Evolutionary conservation across 1,140 invertebrate species (phyloP), one percentile per base, ranked within the genome.

Genomic region (Rhopalosiphum maidis): DNA sequence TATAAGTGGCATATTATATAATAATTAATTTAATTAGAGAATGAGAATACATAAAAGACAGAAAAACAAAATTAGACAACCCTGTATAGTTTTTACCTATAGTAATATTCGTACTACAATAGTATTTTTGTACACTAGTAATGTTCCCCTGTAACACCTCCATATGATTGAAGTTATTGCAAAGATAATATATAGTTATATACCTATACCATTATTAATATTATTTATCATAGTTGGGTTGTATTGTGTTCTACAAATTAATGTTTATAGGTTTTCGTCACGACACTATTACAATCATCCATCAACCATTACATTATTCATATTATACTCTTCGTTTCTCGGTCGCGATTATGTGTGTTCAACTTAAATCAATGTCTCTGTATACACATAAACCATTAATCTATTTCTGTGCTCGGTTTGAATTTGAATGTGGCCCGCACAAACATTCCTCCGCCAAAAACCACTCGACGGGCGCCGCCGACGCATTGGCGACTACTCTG

Each of bases 331-430:
- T 41, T 43, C 23, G 83, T 43, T 41, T 43, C 21, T 85, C 83
- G 23, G 83, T 85, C 37, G 41, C 23, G 37, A 25, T 85, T 43
- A 23, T 11, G 83, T 25, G 37, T 23, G 37, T 43, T 11, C 83
- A 35, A 48, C 86, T 51, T 48, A 87, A 87, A 87, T 87, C 86
- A 30, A 87, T 48, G 86, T 51, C 18, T 87, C 86, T 46, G 18
- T n/a, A n/a, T n/a, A 48, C 25, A n/a, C 85, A 87, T 35, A 48
- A 48, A 87, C 85, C 85, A 87, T 87, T 87, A 87, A 87, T 87
- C 43, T 87, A 87, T 87, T 87, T 51, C 86, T 48, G 30, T 48
- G 30, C 41, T 86, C 43, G 43, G 25, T 86, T n/a, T 46, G 43
- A 21, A 48, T 87, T n/a, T 46, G 43, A 21, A 48, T 87, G 37